Evolutionary conservation across 2,797 vertebrate species (phyloP), one percentile per base, ranked within the genome.

Genomic region (Echiichthys vipera): DNA sequence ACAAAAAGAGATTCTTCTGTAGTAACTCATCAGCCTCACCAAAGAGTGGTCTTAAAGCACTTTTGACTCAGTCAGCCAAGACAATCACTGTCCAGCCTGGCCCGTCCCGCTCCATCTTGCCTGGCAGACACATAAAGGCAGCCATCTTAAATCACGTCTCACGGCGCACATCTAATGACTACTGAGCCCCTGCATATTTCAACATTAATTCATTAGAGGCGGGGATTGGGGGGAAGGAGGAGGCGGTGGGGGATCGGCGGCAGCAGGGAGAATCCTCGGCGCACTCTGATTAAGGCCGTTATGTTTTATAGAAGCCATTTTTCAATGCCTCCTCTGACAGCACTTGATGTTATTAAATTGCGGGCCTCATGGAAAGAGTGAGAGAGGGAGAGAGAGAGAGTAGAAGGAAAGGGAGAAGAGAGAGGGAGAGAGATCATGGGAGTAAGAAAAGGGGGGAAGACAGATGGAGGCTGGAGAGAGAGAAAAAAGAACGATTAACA

Each of bases 271-370:
- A 94, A 94, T 94, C 93, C 96, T 95, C 94, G 93, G 95, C 95
- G 93, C 96, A 94, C 94, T 96, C 96, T 97, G 97, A 98, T 97
- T 96, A 97, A 97, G 96, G 96, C 96, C 94, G 96, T 97, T 97
- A 96, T 96, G 93, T 96, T 98, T 98, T 97, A 98, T 97, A 96
- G 97, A 95, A 93, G 95, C 96, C 93, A 97, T 97, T 97, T 97
- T 96, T 98, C 96, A 99, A 96, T 95, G 96, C 94, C 87, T 94
- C 96, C 94, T 95, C 84, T 97, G 97, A 98, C 97, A 98, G 97
- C 96, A 96, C 96, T 97, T 90, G 94, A 95, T 96, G 96, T 98
- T 98, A 98, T 98, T 98, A 98, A 97, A 96, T 95, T 97, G 96
- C 92, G 93, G 95, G 96, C 85, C 96, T 96, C 96, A 95, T 96